Base-by-base conservation (phyloP, 2,113 vertebrate genomes). In the Vimba vimba region DNA sequence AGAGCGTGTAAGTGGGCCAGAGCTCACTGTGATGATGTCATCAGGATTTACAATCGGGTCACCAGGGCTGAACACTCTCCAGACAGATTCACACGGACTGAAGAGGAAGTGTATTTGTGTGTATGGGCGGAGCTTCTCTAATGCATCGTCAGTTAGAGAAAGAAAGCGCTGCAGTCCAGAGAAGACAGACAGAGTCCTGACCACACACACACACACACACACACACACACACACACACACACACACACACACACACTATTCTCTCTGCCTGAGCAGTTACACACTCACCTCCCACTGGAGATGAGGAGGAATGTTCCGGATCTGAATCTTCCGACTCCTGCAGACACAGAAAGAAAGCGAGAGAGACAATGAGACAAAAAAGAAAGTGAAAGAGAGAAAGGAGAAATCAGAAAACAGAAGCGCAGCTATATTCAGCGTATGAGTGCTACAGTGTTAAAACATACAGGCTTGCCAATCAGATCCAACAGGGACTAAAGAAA, bases 311-410 rank as follows among this genome's bases (percentile, higher is more conserved):
- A 97, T 97, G 90, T 97, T 97, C 91, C 96, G 94, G 91, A 97
- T 96, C 92, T 97, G 96, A 89, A 97, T 96, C 92, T 95, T 96
- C 81, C 96, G 96, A 95, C 96, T 97, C 94, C 96, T 97, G 93
- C 85, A 60, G 76, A 83, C 60, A 64, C 68, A 52, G 66, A 86
- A n/a, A 50, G 33, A 43, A 50, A 81, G 55, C 55, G 59, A 68
- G 71, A 73, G 36, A 8, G 21, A 77, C 17, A 52, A 71, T 50
- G 79, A 76, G 55, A 68, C 23, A 77, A 33, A 77, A 64, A 52
- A 64, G 36, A 71, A 75, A 52, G 84, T 64, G 59, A 78, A 52
- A 78, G 83, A 39, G 27, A 55, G 59, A 36, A 57, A 57, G 19
- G 78, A 71, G 64, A 83, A 21, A 59, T 25, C 30, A 57, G 55